Percentiles rank a stretch among this genome's conserved stretches.
phyloP scores from a whole-genome alignment of 2,113 vertebrate genomes.

The Terrapene triunguis region DNA sequence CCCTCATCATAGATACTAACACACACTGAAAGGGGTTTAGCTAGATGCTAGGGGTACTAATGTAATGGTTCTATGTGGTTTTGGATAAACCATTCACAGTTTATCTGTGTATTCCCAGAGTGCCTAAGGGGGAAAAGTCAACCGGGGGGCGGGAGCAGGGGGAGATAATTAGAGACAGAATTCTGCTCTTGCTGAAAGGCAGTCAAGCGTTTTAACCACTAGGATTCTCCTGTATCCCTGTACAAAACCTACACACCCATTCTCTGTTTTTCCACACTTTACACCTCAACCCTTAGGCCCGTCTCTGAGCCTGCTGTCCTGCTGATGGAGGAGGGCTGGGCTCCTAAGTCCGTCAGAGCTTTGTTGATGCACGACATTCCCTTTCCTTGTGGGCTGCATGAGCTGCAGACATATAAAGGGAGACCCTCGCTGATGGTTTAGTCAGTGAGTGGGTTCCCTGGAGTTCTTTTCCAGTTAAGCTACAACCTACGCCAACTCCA shows the following conservation, averaged over 20 bases:
- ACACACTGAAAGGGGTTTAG: not conserved
- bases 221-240: not conserved
- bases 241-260: not conserved
- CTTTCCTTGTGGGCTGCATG: too few species aligned
- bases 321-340: fast-evolving
- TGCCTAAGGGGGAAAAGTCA: not conserved
- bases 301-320: not conserved
- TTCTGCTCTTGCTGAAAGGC: not conserved
- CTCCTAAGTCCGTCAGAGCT: not conserved
- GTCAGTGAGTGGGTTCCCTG: too few species aligned
- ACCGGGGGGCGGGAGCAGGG: fast-evolving
- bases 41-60: not conserved
- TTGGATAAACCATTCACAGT: not conserved
- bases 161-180: fast-evolving
- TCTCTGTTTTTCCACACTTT: too few species aligned
- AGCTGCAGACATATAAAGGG: too few species aligned
- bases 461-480: too few species aligned
- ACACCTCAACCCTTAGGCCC: too few species aligned
- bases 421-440: too few species aligned
- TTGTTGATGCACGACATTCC: not conserved
- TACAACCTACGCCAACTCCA: not conserved
- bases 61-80: not conserved
- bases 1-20: too few species aligned
- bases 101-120: not conserved
- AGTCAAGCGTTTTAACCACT: not conserved